phyloP scores from a whole-genome alignment of 2,797 vertebrate genomes.

The Argyrosomus regius region DNA sequence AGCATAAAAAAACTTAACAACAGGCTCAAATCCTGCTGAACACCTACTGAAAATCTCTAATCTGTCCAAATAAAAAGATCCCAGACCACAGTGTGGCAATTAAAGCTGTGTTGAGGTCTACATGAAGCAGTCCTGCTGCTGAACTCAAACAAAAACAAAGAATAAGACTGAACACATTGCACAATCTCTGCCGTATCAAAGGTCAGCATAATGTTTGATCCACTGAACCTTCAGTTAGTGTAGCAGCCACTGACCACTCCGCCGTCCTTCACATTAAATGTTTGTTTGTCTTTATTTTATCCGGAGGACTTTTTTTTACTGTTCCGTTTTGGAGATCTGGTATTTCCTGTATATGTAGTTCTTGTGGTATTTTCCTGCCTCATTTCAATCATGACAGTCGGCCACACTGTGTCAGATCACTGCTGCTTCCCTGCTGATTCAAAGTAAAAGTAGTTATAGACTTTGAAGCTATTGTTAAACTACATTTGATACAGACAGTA shows the following conservation, averaged over 20 bases:
- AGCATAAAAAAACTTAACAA: too few relatives aligned
- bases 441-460: background rate
- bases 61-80: background rate
- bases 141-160: too few relatives aligned
- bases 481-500: background rate
- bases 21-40: background rate
- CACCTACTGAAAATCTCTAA: too few relatives aligned
- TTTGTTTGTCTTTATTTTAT: background rate
- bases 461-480: background rate
- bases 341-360: background rate
- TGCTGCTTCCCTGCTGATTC: background rate
- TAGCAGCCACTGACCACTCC: background rate
- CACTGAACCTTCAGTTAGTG: background rate
- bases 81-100: background rate
- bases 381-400: too few relatives aligned
- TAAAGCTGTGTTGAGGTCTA: background rate
- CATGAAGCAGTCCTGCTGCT: background rate
- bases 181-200: too few relatives aligned
- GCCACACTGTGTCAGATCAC: background rate
- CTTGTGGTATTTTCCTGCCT: too few relatives aligned
- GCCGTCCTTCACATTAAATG: background rate
- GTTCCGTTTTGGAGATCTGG: background rate
- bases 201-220: background rate
- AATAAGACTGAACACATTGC: too few relatives aligned
- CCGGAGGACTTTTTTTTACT: background rate